These are phyloP conservation scores for Stegastes partitus DNA, from an alignment of 2,113 vertebrate genomes.

Conservation along the genomic window DNA sequence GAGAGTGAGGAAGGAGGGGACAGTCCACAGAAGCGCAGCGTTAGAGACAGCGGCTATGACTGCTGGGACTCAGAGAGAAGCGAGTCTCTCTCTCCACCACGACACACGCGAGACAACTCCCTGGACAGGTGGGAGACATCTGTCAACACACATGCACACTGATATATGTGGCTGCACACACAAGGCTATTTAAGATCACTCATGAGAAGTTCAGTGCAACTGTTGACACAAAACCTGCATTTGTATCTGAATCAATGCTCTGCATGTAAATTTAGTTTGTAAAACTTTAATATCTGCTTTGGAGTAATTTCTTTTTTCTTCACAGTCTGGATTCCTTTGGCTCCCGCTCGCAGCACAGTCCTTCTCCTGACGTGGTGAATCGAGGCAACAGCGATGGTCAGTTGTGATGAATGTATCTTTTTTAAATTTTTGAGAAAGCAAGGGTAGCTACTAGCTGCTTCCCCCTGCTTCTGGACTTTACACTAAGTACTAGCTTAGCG, in stretches of 20 bases:
- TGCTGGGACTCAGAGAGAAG: constrained; percentile 98
- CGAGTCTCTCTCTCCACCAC: constrained; percentile 94
- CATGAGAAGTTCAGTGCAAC: background rate
- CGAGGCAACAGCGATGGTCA: constrained; percentile 93
- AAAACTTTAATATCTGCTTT: background rate
- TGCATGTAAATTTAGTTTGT: background rate
- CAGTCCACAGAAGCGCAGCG: constrained; percentile 88
- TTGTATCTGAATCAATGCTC: background rate
- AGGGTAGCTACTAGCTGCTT: background rate
- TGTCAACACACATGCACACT: constrained; percentile 22
- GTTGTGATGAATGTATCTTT: constrained; percentile 63
- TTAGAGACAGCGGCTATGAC: constrained; percentile 98
- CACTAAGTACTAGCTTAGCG: no score
- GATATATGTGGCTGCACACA: background rate
- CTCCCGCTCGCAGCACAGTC: constrained; percentile 94
- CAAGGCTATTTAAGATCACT: background rate
- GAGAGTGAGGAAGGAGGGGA: constrained; percentile 88
- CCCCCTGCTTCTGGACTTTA: background rate
- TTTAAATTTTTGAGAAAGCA: background rate
- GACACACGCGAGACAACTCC: constrained; percentile 94
- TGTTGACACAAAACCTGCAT: background rate
- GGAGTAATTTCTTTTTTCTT: constrained; percentile 64
- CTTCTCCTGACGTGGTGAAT: constrained; percentile 94
- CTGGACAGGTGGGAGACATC: constrained; percentile 77
- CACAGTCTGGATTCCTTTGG: constrained; percentile 96